Conservation (phyloP, 2,113 vertebrate genomes). For the Panurus biarmicus region DNA sequence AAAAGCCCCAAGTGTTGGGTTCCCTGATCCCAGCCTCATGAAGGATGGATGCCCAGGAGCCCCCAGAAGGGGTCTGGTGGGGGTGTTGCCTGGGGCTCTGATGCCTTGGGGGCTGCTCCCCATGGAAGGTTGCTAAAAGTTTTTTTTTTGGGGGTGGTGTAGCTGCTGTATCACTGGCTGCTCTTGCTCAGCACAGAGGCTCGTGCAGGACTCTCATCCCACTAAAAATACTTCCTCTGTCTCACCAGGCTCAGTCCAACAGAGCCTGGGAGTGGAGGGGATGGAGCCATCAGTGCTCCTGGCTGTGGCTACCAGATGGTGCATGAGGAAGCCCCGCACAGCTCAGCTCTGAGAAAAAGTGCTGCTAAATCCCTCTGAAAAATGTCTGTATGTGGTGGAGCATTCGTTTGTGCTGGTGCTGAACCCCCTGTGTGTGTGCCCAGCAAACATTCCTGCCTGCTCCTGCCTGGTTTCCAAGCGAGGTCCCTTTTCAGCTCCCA, state of each 20-base stretch:
- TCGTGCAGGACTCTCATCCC: not conserved
- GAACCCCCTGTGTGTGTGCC: not conserved
- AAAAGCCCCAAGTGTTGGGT: not conserved
- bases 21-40: not conserved
- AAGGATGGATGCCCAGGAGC: not conserved
- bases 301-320: not conserved
- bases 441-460: not conserved
- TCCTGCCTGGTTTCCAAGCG: not conserved
- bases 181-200: not conserved
- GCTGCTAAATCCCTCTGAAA: not conserved
- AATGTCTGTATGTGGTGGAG: fast-evolving
- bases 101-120: not conserved
- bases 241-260: not conserved
- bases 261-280: not conserved
- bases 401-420: not conserved
- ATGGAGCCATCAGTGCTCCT: fast-evolving
- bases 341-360: not conserved
- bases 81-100: not conserved
- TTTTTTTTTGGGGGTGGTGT: not conserved
- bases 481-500: not conserved
- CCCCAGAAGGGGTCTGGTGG: not conserved
- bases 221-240: not conserved
- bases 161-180: not conserved
- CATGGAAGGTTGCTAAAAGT: not conserved
- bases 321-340: fast-evolving